A percentile compares a stretch with the other conserved stretches of the same genome.
These are phyloP conservation scores for Bostrychus sinensis DNA, from an alignment of 2,113 vertebrate species.

Conservation along the genomic window DNA sequence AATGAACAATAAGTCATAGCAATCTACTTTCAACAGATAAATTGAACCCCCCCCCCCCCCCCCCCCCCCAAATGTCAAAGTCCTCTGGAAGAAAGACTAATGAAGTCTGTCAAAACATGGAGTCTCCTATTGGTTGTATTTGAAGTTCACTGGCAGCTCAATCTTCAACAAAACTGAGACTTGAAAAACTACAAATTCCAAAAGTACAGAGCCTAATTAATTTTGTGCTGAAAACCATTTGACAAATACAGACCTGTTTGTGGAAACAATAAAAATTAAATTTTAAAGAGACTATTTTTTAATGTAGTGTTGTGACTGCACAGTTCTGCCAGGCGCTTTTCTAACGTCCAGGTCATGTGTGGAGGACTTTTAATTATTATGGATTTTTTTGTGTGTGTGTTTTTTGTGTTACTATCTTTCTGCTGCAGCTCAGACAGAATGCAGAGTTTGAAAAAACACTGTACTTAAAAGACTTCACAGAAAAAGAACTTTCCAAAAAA, in stretches of 20 bases:
- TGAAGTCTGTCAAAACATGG: neutral
- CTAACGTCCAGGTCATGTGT: neutral
- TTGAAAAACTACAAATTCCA: too few species aligned
- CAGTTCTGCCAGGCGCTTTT: neutral
- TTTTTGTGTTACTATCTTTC: constrained; percentile 5
- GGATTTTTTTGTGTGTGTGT: too few species aligned
- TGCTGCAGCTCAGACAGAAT: neutral
- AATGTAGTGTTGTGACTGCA: neutral
- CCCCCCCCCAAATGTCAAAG: neutral
- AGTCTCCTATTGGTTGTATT: neutral
- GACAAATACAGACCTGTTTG: neutral
- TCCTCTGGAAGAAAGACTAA: neutral
- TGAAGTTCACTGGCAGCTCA: neutral
- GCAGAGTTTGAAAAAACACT: neutral
- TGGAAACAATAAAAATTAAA: neutral
- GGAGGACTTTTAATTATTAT: neutral
- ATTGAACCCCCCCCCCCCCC: too few species aligned
- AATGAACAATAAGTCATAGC: too few species aligned
- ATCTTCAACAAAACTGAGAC: neutral
- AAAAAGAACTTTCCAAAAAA: neutral
- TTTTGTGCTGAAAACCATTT: too few species aligned
- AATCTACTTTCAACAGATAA: too few species aligned
- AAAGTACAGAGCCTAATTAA: too few species aligned
- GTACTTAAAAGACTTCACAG: neutral
- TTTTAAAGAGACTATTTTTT: neutral